These are phyloP conservation scores for Odontocerum albicorne DNA, from an alignment of 2,888 invertebrate genomes.

Conservation along the genomic window DNA sequence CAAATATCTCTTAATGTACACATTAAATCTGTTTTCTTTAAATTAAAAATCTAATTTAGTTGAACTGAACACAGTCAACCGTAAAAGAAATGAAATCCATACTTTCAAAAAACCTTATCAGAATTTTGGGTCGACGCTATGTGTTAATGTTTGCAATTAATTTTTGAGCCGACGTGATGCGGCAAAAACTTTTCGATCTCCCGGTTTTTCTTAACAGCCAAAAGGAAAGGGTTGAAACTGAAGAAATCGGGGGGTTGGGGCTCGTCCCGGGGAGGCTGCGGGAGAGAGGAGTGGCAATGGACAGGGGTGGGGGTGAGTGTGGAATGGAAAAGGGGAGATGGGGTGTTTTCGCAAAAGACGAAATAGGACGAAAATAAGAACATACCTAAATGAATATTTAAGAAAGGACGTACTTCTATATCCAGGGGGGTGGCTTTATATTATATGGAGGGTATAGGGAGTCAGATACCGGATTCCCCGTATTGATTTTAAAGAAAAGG, in stretches of 20 bases:
- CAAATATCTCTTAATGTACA: too few species aligned
- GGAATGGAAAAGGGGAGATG: constrained; percentile 11
- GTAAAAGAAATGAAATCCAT: too few species aligned
- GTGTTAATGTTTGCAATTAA: too few species aligned
- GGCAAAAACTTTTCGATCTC: constrained; percentile 21
- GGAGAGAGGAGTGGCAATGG: constrained; percentile 7
- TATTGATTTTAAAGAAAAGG: constrained; percentile 35
- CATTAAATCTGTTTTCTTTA: too few species aligned
- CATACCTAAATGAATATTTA: constrained; percentile 38
- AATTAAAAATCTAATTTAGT: too few species aligned
- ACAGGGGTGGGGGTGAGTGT: constrained; percentile 5
- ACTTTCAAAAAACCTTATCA: too few species aligned
- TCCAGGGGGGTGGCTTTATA: constrained; percentile 13
- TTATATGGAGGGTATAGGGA: constrained; percentile 24
- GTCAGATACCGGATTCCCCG: constrained; percentile 27
- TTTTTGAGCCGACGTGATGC: neutral
- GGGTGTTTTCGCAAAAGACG: constrained; percentile 37
- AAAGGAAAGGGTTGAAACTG: constrained; percentile 36
- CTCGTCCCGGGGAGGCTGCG: constrained; percentile 1
- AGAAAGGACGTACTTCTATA: constrained; percentile 34
- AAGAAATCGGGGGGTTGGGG: constrained; percentile 33
- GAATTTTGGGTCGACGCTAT: too few species aligned
- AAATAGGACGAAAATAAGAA: constrained; percentile 38
- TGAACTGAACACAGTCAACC: too few species aligned
- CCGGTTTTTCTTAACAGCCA: constrained; percentile 32